Conservation (phyloP, 2,888 invertebrate genomes). For the Diachrysia chrysitis region DNA sequence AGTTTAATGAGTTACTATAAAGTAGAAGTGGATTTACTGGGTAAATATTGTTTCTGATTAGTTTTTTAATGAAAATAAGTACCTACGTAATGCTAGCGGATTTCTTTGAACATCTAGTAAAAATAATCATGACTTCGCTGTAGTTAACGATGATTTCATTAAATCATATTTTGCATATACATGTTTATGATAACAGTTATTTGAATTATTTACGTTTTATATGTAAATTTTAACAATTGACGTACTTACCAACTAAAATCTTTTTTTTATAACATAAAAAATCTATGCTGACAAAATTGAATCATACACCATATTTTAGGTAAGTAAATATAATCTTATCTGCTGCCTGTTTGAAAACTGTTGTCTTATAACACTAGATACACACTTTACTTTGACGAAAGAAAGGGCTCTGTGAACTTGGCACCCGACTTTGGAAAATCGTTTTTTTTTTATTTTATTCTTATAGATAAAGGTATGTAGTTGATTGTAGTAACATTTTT, state of each 20-base stretch:
- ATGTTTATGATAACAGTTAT: not conserved
- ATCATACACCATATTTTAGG: too few relatives aligned
- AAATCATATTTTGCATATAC: not conserved
- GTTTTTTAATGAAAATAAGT: not conserved
- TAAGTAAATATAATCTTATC: too few relatives aligned
- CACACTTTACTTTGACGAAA: too few relatives aligned
- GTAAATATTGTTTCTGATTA: slow-evolving; percentile 3
- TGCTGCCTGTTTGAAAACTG: too few relatives aligned
- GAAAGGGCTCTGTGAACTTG: too few relatives aligned
- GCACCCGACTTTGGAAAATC: too few relatives aligned
- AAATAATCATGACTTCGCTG: not conserved
- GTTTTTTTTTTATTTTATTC: too few relatives aligned
- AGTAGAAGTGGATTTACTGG: not conserved
- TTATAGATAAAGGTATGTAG: too few relatives aligned
- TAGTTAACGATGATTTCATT: not conserved
- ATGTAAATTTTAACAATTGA: not conserved
- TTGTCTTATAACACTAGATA: too few relatives aligned
- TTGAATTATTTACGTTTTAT: not conserved
- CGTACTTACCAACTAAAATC: not conserved
- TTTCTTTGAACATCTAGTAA: not conserved
- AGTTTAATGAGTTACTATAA: not conserved
- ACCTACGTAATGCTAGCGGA: not conserved
- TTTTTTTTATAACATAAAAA: not conserved
- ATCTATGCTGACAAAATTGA: too few relatives aligned
- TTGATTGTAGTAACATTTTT: too few relatives aligned